Evolutionary conservation across 1,140 invertebrate genomes (phyloP), one percentile per base, ranked within the genome.

Genomic region (Plutomurus gul): DNA sequence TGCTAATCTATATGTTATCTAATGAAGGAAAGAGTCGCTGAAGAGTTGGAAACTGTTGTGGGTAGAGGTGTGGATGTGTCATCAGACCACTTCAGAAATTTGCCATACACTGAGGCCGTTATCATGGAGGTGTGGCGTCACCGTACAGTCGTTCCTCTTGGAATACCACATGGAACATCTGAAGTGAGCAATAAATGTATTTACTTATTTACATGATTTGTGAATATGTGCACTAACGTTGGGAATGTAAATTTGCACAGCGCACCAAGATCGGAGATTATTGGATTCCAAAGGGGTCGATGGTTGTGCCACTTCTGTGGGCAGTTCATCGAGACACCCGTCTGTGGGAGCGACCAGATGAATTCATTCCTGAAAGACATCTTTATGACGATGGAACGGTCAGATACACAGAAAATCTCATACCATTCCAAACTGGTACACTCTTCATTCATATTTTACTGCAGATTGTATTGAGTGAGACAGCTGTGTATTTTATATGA

Each of bases 361-460:
- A 85, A 11, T 97, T 93, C 84, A 87, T 88, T 22, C 94, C 94
- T 0, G 88, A 90, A 3, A 87, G 95, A 72, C 96, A 96, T 85
- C 84, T 96, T 0, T 87, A 90, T 51, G 85, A 88, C 1, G 89
- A 92, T 22, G 93, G 92, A 0, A 88, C 86, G 22, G 88, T 94
- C 33, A 82, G 86, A 2, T 92, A 90, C 76, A 90, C 90, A 0
- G 89, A 91, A 20, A 89, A 91, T 37, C 95, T 96, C 84, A 90
- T 96, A 72, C 95, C 95, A 13, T 96, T 96, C 84, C 94, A 95
- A 88, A 91, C 88, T 79, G 94, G 93, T 91, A 84, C 3, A 6
- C 36, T 27, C 18, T 72, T 79, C 36, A 20, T 71, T 79, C 25
- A 51, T 47, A 27, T 73, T 49, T 77, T 73, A 75, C 37, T n/a